Evolutionary conservation across 2,113 vertebrate species (phyloP), one percentile per base, ranked within the genome.

Genomic region (Hystrix brachyura): DNA sequence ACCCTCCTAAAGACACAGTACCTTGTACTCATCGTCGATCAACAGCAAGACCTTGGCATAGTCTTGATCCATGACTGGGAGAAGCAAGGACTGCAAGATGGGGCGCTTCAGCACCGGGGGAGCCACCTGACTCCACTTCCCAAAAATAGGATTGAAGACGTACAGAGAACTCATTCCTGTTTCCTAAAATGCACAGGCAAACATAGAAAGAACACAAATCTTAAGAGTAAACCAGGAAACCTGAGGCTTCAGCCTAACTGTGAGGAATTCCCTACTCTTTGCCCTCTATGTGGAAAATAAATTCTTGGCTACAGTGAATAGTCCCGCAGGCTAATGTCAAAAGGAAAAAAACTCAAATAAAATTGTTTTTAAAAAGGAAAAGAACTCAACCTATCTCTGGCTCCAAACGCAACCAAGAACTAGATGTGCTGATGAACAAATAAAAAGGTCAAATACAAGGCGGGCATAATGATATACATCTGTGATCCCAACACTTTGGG

Each of bases 71-170:
- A 99, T 99, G 96, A 99, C 94, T 23, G 99, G 99, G 69, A 99
- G 98, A 83, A 99, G 98, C 88, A 99, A 97, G 4, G 99, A 99
- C 98, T 99, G 99, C 91, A 99, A 99, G 76, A 99, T 95, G 0
- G 99, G 99, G 65, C 99, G 99, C 93, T 99, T 98, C 96, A 99
- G 98, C 83, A 98, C 96, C 3, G 99, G 99, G 27, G 99, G 99
- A 46, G 98, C 98, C 85, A 99, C 98, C 65, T 99, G 99, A 96
- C 99, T 99, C 98, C 98, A 99, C 97, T 99, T 99, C 55, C 99
- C 99, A 97, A 99, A 99, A 93, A 99, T 99, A 65, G 99, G 99
- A 96, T 99, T 99, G 90, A 99, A 99, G 80, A 99, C 99, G 4
- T 99, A 99, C 3, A 99, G 98, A 34, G 99, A 99, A 60, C 98